Evolutionary conservation across 1,140 invertebrate genomes (phyloP).

Genomic region (Helicorthomorpha holstii): DNA sequence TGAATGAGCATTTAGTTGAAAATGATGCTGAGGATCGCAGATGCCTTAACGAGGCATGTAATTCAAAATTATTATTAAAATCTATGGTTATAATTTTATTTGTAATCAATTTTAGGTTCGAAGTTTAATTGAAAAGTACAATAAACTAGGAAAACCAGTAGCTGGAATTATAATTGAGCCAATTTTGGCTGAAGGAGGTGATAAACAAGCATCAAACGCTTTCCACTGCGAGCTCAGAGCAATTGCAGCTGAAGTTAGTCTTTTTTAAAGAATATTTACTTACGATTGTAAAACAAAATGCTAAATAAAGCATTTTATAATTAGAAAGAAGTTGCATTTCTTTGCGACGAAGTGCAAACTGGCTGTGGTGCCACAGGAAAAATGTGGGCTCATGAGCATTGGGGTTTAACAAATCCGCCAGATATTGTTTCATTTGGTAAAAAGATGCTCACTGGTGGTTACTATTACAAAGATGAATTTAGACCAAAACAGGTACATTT

Average conservation of each 20-base stretch:
- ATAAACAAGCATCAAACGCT: conserved; percentile 77
- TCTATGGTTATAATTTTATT: background rate
- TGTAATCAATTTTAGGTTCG: conserved; percentile 34
- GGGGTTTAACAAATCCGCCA: conserved; percentile 63
- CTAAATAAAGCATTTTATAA: conserved; percentile 4
- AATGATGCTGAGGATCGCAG: conserved; percentile 65
- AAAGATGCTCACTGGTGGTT: conserved; percentile 93
- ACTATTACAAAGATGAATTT: conserved; percentile 61
- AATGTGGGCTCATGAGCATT: conserved; percentile 96
- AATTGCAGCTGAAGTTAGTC: conserved; percentile 53
- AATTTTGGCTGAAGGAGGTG: conserved; percentile 94
- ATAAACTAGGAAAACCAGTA: conserved; percentile 58
- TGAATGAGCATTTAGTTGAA: conserved; percentile 59
- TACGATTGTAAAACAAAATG: too few relatives aligned
- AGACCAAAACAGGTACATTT: background rate
- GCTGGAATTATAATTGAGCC: conserved; percentile 92
- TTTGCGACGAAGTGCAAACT: conserved; percentile 97
- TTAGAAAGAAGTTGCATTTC: conserved; percentile 47
- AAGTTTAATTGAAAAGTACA: conserved; percentile 56
- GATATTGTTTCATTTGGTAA: conserved; percentile 96
- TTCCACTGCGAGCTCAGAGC: conserved; percentile 80
- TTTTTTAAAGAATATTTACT: background rate
- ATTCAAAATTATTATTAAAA: too few relatives aligned
- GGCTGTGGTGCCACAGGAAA: conserved; percentile 90
- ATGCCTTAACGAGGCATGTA: conserved; percentile 40